phyloP scores from a whole-genome alignment of 2,888 invertebrate genomes.

The Gari tellinella region DNA sequence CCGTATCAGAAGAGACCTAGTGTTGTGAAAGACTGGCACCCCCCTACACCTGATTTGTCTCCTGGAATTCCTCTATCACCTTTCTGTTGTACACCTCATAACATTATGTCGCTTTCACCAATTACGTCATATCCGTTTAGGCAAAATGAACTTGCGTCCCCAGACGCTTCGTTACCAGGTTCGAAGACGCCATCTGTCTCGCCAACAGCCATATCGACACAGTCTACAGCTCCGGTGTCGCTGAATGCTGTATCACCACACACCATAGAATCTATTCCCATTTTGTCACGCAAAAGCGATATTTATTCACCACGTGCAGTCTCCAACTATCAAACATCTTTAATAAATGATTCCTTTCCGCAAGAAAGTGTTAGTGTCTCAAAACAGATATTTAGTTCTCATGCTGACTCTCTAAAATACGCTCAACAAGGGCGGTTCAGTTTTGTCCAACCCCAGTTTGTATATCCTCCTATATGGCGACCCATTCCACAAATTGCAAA shows the following conservation, averaged over 20 bases:
- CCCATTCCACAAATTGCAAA: slow-evolving; percentile 43
- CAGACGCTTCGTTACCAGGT: slow-evolving; percentile 47
- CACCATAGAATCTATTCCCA: too few species aligned
- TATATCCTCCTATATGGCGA: slow-evolving; percentile 31
- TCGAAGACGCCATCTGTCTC: slow-evolving; percentile 3
- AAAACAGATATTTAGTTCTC: too few species aligned
- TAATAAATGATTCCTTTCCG: too few species aligned
- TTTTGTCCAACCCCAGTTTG: not conserved
- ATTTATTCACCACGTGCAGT: too few species aligned
- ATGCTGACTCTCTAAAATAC: too few species aligned
- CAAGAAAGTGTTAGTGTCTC: too few species aligned
- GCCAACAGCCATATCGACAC: not conserved
- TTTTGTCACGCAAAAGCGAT: too few species aligned
- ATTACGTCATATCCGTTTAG: slow-evolving; percentile 57
- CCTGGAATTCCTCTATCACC: not conserved
- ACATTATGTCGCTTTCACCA: slow-evolving; percentile 54
- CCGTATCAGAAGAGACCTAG: too few species aligned
- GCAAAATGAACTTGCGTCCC: slow-evolving; percentile 61
- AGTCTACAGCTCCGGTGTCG: not conserved
- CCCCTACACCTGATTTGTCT: not conserved
- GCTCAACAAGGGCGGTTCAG: too few species aligned
- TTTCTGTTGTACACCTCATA: slow-evolving; percentile 20
- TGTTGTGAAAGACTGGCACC: too few species aligned
- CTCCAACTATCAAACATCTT: too few species aligned
- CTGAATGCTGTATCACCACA: too few species aligned